A percentile compares a stretch with the other conserved stretches of the same genome.
These are phyloP conservation scores for Pasiphila rectangulata DNA, from an alignment of 2,888 invertebrate genomes.

Conservation along the genomic window DNA sequence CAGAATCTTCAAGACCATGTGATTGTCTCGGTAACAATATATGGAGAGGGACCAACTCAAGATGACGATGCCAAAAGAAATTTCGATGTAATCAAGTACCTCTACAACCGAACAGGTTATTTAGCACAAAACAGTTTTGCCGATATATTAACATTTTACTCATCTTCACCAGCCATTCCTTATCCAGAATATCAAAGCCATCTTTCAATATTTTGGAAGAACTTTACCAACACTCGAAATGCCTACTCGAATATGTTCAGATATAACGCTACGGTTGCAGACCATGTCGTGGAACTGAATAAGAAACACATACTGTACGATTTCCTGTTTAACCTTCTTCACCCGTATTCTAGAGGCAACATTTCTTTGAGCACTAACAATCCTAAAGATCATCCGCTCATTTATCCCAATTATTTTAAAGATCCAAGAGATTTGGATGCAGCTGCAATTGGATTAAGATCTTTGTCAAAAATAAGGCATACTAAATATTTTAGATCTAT, in stretches of 20 bases:
- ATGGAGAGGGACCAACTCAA: constrained; percentile 44
- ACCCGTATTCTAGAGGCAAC: constrained; percentile 77
- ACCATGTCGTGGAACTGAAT: constrained; percentile 44
- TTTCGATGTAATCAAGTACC: constrained; percentile 67
- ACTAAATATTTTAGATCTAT: constrained; percentile 49
- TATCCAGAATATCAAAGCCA: constrained; percentile 55
- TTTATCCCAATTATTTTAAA: constrained; percentile 83
- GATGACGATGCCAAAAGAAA: constrained; percentile 38
- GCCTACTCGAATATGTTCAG: constrained; percentile 38
- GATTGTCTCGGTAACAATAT: constrained; percentile 56
- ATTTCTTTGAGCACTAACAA: constrained; percentile 78
- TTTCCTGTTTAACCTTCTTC: constrained; percentile 57
- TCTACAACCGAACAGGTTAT: constrained; percentile 72
- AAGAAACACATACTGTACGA: constrained; percentile 48
- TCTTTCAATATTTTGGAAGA: constrained; percentile 46
- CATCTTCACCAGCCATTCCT: constrained; percentile 39
- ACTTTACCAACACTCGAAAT: constrained; percentile 30
- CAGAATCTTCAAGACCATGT: constrained; percentile 79
- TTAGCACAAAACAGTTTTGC: constrained; percentile 70
- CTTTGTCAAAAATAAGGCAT: constrained; percentile 45
- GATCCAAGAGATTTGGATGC: constrained; percentile 74
- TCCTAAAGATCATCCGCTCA: constrained; percentile 74
- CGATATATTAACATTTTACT: constrained; percentile 69
- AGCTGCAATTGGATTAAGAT: constrained; percentile 46
- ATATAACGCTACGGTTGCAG: constrained; percentile 23